Evolutionary conservation across 2,888 invertebrate genomes (phyloP).

Genomic region (Zaprionus lineosus): DNA sequence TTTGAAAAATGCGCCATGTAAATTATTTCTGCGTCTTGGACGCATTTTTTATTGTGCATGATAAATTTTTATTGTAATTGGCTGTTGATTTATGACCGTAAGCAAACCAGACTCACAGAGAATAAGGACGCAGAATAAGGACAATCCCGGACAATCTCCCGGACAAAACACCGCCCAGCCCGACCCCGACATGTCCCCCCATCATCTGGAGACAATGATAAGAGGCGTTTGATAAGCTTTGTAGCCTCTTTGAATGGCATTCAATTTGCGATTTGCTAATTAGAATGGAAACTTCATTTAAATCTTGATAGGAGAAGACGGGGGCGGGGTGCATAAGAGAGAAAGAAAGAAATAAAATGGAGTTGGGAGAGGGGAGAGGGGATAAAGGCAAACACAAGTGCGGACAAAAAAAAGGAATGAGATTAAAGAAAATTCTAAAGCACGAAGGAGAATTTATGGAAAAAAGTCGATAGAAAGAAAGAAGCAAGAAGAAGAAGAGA

Average conservation of each 20-base stretch:
- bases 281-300: constrained; percentile 20
- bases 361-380: not conserved
- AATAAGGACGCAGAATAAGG: not conserved
- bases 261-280: constrained; percentile 61
- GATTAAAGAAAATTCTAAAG: too few species aligned
- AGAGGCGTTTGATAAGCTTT: constrained; percentile 53
- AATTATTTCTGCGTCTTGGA: constrained; percentile 65
- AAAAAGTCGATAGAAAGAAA: too few species aligned
- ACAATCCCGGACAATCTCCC: not conserved
- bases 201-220: constrained; percentile 33
- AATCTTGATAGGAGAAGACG: not conserved
- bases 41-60: constrained; percentile 74
- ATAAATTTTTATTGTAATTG: constrained; percentile 78
- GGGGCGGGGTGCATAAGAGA: not conserved
- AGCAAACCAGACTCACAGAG: constrained; percentile 14
- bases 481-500: too few species aligned
- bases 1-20: constrained; percentile 77
- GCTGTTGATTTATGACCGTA: constrained; percentile 72
- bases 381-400: too few species aligned
- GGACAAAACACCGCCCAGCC: not conserved
- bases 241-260: constrained; percentile 31
- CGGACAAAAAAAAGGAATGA: too few species aligned
- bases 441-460: too few species aligned
- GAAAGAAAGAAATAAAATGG: not conserved
- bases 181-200: not conserved